These are phyloP conservation scores for Actias luna DNA, from an alignment of 2,888 invertebrate species.

Conservation along the genomic window DNA sequence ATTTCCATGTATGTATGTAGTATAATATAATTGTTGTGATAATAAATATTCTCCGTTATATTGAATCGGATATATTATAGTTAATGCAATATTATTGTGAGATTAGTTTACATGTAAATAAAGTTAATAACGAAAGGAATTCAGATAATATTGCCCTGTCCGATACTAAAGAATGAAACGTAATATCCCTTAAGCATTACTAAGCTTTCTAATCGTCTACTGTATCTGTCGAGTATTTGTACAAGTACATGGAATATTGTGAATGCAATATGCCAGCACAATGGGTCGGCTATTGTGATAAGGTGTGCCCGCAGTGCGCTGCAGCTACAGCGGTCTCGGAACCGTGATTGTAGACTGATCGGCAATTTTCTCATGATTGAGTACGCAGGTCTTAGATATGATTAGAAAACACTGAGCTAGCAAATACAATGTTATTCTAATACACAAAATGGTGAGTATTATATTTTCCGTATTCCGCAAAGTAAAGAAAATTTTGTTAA, in stretches of 20 bases:
- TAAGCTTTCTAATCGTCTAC: slow-evolving; percentile 60
- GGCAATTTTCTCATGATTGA: slow-evolving; percentile 69
- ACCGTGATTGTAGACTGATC: slow-evolving; percentile 56
- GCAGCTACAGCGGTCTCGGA: slow-evolving; percentile 34
- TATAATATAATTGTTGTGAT: neutral
- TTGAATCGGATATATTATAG: neutral
- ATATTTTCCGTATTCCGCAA: too few species aligned
- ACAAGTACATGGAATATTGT: slow-evolving; percentile 63
- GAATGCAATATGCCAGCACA: slow-evolving; percentile 59
- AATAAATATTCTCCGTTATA: neutral
- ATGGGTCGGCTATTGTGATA: slow-evolving; percentile 56
- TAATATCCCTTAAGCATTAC: slow-evolving; percentile 38
- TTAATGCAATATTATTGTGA: too few species aligned
- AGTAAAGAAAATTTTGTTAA: too few species aligned
- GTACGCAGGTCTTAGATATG: slow-evolving; percentile 52
- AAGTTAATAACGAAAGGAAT: neutral
- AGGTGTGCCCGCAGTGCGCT: slow-evolving; percentile 40
- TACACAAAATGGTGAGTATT: neutral
- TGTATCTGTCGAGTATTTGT: slow-evolving; percentile 64
- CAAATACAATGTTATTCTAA: slow-evolving; percentile 19
- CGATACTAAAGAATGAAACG: slow-evolving; percentile 20
- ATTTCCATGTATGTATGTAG: too few species aligned
- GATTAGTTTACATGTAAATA: neutral
- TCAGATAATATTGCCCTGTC: slow-evolving; percentile 4
- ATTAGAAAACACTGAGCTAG: slow-evolving; percentile 39